A percentile compares a stretch with the other conserved stretches of the same genome.
Evolutionary conservation across 2,888 invertebrate species (phyloP).

Genomic region (Metacarcinus magister): DNA sequence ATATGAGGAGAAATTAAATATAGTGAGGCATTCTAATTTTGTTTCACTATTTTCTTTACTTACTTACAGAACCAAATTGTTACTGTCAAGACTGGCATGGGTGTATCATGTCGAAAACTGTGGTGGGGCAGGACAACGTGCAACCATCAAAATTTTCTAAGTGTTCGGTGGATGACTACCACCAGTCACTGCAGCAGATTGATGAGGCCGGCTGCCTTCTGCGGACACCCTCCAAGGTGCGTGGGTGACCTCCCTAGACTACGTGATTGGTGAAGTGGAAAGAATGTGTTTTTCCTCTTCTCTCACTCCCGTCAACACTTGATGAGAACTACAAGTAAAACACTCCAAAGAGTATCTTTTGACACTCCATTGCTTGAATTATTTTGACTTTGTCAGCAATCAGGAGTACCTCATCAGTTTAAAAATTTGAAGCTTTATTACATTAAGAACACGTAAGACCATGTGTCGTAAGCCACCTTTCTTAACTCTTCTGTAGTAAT

Average conservation of each 20-base stretch:
- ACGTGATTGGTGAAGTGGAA: not conserved
- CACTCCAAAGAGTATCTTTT: not conserved
- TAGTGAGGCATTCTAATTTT: not conserved
- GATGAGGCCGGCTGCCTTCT: slow-evolving; percentile 94
- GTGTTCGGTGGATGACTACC: slow-evolving; percentile 96
- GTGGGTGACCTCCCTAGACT: not conserved
- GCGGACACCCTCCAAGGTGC: slow-evolving; percentile 96
- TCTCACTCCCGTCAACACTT: not conserved
- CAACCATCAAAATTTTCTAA: slow-evolving; percentile 99
- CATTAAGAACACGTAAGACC: not conserved
- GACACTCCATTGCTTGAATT: not conserved
- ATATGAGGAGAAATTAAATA: not conserved
- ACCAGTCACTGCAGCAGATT: slow-evolving; percentile 93
- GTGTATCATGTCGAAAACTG: slow-evolving; percentile 97
- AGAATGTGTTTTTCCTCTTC: not conserved
- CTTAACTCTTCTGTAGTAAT: not conserved
- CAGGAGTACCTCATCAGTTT: not conserved
- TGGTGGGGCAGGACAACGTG: slow-evolving; percentile 95
- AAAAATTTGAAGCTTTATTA: not conserved
- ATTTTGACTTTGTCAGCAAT: not conserved
- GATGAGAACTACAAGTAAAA: not conserved
- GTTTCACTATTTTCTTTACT: not conserved
- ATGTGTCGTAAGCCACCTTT: not conserved
- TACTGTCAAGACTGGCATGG: slow-evolving; percentile 97
- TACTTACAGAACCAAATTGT: slow-evolving; percentile 86